Evolutionary conservation across 1,140 invertebrate genomes (phyloP), one percentile per base, ranked within the genome.

Genomic region (Drosophila baimaii): DNA sequence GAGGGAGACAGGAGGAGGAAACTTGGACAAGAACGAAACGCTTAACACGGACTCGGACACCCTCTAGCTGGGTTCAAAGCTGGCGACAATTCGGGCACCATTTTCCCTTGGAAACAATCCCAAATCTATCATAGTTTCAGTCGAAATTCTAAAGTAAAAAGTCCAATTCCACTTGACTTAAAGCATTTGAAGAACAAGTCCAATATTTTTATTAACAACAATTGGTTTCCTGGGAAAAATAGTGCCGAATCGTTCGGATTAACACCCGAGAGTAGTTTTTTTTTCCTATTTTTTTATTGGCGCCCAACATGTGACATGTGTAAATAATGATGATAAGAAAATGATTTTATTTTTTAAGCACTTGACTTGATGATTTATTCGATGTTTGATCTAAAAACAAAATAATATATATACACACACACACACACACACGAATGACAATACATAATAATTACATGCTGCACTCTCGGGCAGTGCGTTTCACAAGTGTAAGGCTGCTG

Each of bases 261-360:
- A 10, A 10, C 19, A n/a, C 31, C 13, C 21, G 7, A n/a, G 19
- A 33, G 13, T 54, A 54, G 23, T 21, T n/a, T 35, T 23, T 35
- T 21, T 15, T 31, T 51, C 13, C 13, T 13, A 19, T 52, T 52
- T 29, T 29, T 47, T 19, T 23, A 51, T 47, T 27, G 46, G 46
- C 23, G 15, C 3, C 23, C 23, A 52, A 62, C 23, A 35, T 56
- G 54, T 63, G 52, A 62, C 21, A 39, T n/a, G 12, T 63, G 54
- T 64, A 41, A 31, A 31, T 64, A 59, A 59, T 17, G 46, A 29
- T 59, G 54, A 31, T 29, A 63, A 59, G 12, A 19, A 23, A 41
- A 74, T 75, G 59, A 79, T 54, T 69, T 73, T 86, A 66, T 81
- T 76, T 37, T 47, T 46, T 82, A 73, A 73, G 82, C 77, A 82